A percentile compares a stretch with the other conserved stretches of the same genome.
Conservation (phyloP, 2,797 vertebrate genomes). For the Mormyrus proboscirostris region DNA sequence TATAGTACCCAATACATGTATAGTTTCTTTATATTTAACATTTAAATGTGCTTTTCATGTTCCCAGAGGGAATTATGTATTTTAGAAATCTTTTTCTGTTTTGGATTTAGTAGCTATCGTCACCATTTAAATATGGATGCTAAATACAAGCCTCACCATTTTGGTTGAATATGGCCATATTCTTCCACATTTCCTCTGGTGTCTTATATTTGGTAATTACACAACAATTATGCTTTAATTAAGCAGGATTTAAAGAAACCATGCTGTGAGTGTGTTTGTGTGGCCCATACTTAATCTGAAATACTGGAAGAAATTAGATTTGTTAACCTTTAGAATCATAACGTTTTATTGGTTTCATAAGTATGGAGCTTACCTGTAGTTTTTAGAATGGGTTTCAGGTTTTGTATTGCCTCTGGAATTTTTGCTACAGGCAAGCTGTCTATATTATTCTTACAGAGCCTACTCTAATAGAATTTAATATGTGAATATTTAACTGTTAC, state of each 20-base stretch:
- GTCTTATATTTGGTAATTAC: neutral
- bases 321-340: neutral
- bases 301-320: neutral
- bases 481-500: neutral
- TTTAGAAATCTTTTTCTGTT: slow-evolving; percentile 10
- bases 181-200: neutral
- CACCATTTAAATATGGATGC: neutral
- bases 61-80: slow-evolving; percentile 21
- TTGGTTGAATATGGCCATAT: neutral
- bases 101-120: slow-evolving; percentile 17
- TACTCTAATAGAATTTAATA: neutral
- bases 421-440: neutral
- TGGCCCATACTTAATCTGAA: neutral
- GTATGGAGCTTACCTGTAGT: neutral
- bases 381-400: neutral
- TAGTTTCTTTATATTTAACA: slow-evolving; percentile 26
- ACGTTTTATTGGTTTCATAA: neutral
- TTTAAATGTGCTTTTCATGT: slow-evolving; percentile 27
- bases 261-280: neutral
- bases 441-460: neutral
- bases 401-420: neutral
- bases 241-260: neutral
- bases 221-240: neutral
- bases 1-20: slow-evolving; percentile 10
- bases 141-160: neutral